Conservation (phyloP, 1,140 invertebrate species). For the Drosophila fuyamai region DNA sequence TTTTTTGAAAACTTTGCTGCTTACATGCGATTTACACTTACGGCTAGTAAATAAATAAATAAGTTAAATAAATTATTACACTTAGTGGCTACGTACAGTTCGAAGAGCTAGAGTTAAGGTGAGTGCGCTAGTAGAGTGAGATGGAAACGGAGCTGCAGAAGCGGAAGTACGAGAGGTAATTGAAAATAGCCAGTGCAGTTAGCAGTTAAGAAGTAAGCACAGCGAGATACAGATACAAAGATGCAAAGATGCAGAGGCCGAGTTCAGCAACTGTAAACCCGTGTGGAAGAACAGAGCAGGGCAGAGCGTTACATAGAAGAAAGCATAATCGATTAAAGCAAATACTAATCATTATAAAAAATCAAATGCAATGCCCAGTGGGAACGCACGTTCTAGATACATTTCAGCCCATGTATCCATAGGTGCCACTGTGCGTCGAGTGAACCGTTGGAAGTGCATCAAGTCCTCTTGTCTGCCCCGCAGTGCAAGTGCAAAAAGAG, state of each 20-base stretch:
- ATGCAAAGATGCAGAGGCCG: conserved; percentile 22
- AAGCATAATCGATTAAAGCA: conserved; percentile 74
- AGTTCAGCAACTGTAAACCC: conserved; percentile 59
- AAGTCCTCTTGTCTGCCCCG: conserved; percentile 47
- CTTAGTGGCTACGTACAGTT: conserved; percentile 65
- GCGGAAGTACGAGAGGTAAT: conserved; percentile 63
- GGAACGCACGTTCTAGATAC: conserved; percentile 71
- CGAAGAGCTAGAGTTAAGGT: conserved; percentile 57
- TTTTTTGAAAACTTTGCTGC: conserved; percentile 80
- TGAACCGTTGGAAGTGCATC: conserved; percentile 73
- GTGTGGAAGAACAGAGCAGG: conserved; percentile 28
- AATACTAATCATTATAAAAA: conserved; percentile 73
- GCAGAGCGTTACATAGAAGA: conserved; percentile 37
- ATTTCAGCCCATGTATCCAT: conserved; percentile 67
- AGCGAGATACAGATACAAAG: conserved; percentile 22
- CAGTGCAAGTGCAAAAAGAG: conserved; percentile 53
- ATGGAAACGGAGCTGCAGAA: conserved; percentile 45
- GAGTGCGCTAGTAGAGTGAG: conserved; percentile 39
- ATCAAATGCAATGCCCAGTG: conserved; percentile 42
- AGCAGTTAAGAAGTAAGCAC: conserved; percentile 21
- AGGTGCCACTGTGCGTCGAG: conserved; percentile 66
- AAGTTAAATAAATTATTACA: conserved; percentile 78
- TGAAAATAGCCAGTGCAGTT: conserved; percentile 73
- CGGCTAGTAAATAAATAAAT: conserved; percentile 73
- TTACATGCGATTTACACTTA: conserved; percentile 68